These are phyloP conservation scores for Mylabris phalerata DNA, from an alignment of 1,140 invertebrate genomes.

Conservation along the genomic window DNA sequence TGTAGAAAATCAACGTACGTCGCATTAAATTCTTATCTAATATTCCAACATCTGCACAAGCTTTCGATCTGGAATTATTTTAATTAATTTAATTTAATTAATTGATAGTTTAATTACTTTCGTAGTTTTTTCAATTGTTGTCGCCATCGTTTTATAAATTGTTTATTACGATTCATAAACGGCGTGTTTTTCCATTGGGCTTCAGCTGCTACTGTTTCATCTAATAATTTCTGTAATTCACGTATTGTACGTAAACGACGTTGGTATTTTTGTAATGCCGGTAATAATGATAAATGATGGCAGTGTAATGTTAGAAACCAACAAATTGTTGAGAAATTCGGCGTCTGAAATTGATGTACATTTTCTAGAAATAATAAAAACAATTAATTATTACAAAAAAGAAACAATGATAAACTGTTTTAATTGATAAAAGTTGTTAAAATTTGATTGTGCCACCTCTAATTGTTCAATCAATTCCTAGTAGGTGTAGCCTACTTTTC, in stretches of 20 bases:
- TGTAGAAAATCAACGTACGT: conserved; percentile 79
- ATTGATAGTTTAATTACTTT: conserved; percentile 41
- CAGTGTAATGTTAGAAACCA: conserved; percentile 94
- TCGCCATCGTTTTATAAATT: conserved; percentile 80
- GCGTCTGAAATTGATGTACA: conserved; percentile 60
- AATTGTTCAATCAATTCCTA: too few species aligned
- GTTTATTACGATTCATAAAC: conserved; percentile 71
- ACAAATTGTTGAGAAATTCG: conserved; percentile 92
- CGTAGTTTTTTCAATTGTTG: conserved; percentile 65
- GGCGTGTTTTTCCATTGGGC: conserved; percentile 75
- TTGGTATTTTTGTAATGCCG: conserved; percentile 82
- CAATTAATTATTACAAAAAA: background rate
- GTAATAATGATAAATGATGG: conserved; percentile 85
- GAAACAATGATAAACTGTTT: too few species aligned
- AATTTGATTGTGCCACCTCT: too few species aligned
- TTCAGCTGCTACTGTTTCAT: conserved; percentile 76
- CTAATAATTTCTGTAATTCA: conserved; percentile 85
- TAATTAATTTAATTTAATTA: background rate
- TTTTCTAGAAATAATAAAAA: conserved; percentile 39
- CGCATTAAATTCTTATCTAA: conserved; percentile 74
- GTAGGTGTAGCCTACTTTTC: too few species aligned
- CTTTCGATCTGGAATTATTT: conserved; percentile 58
- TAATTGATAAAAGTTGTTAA: too few species aligned
- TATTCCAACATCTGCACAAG: conserved; percentile 81
- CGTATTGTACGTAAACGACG: conserved; percentile 72